Evolutionary conservation across 2,888 invertebrate genomes (phyloP).

Genomic region (Daptonema setosum): DNA sequence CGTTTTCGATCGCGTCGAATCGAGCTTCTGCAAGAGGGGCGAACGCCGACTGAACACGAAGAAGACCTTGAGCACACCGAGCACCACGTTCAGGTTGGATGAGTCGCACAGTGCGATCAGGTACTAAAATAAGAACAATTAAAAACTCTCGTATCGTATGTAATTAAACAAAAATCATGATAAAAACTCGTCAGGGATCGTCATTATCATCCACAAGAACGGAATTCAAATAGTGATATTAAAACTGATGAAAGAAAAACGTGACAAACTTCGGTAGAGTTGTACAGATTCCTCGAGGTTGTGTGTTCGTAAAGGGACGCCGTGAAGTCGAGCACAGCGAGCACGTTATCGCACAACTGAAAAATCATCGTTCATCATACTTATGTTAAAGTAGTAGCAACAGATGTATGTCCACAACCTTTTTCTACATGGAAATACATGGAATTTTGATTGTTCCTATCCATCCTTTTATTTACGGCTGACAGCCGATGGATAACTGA

Average conservation of each 20-base stretch:
- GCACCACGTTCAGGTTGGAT: conserved; percentile 15
- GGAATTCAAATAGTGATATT: too few relatives aligned
- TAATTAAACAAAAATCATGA: too few relatives aligned
- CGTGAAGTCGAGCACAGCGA: conserved; percentile 17
- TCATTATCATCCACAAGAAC: too few relatives aligned
- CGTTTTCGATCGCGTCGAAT: neutral
- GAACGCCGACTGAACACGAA: neutral
- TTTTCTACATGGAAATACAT: neutral
- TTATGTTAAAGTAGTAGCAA: neutral
- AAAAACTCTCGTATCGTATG: too few relatives aligned
- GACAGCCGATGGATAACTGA: too few relatives aligned
- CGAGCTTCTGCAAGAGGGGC: neutral
- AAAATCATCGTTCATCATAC: neutral
- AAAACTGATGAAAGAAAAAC: too few relatives aligned
- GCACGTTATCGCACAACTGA: neutral
- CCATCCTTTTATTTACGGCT: too few relatives aligned
- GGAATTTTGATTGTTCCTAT: too few relatives aligned
- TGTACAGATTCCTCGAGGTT: too few relatives aligned
- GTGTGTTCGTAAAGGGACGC: conserved; percentile 20
- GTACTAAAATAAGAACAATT: conserved; percentile 11
- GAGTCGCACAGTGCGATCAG: conserved; percentile 16
- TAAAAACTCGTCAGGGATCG: too few relatives aligned
- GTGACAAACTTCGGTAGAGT: too few relatives aligned
- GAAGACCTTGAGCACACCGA: conserved; percentile 14
- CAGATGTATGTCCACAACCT: neutral